These are phyloP conservation scores for Dyspetes luteomarginatus DNA, from an alignment of 2,888 invertebrate species.

Conservation along the genomic window DNA sequence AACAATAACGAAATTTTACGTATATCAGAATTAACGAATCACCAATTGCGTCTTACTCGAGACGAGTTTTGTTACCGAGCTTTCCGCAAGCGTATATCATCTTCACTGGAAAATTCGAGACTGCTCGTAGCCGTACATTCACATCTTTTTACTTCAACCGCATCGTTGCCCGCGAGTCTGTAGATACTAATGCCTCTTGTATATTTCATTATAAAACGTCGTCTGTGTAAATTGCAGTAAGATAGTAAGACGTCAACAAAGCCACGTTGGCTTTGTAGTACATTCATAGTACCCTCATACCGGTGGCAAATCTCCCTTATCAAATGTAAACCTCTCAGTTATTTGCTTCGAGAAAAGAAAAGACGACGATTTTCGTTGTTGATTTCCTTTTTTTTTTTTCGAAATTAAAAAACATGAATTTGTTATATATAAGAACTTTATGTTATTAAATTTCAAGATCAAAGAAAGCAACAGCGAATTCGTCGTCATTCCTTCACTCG, in stretches of 20 bases:
- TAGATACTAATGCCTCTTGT: slow-evolving; percentile 3
- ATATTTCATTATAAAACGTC: neutral
- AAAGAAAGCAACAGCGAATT: too few relatives aligned
- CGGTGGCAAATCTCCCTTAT: slow-evolving; percentile 49
- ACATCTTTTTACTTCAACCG: slow-evolving; percentile 16
- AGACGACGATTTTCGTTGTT: neutral
- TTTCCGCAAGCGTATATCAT: neutral
- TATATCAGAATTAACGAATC: neutral
- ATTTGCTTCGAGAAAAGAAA: slow-evolving; percentile 35
- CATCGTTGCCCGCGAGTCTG: slow-evolving; percentile 10
- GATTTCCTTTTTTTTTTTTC: slow-evolving; percentile 12
- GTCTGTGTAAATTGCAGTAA: slow-evolving; percentile 10
- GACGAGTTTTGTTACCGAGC: neutral
- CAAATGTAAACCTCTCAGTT: slow-evolving; percentile 51
- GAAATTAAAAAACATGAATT: neutral
- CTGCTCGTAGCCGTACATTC: slow-evolving; percentile 38
- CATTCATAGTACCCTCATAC: slow-evolving; percentile 7
- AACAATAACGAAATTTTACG: neutral
- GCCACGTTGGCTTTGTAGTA: slow-evolving; percentile 34
- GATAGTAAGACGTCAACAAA: slow-evolving; percentile 35
- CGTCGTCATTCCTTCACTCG: too few relatives aligned
- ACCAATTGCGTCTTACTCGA: neutral
- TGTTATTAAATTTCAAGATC: too few relatives aligned
- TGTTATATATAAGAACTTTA: too few relatives aligned
- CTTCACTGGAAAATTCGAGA: slow-evolving; percentile 23